Evolutionary conservation across 2,888 invertebrate genomes (phyloP).

Genomic region (Strigamia crassipes): DNA sequence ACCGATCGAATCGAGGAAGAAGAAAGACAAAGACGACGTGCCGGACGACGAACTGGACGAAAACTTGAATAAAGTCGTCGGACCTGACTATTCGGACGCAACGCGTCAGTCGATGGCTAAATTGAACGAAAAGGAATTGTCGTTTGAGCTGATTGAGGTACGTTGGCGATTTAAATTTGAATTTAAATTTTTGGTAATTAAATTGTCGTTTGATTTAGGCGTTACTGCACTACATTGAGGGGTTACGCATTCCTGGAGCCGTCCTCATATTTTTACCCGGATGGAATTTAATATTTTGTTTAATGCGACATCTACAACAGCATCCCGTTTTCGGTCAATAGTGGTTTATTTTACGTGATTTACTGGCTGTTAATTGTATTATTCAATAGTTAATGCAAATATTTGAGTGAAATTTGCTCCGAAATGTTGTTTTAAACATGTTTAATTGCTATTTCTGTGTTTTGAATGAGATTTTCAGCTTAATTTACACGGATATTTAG

Average conservation of each 20-base stretch:
- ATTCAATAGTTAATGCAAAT: too few relatives aligned
- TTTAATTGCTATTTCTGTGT: too few relatives aligned
- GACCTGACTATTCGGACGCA: conserved; percentile 58
- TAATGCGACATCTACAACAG: conserved; percentile 81
- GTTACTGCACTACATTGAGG: conserved; percentile 64
- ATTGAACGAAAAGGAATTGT: conserved; percentile 87
- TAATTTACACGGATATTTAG: too few relatives aligned
- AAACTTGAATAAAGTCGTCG: conserved; percentile 69
- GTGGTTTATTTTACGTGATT: not conserved
- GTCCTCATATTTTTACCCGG: conserved; percentile 93
- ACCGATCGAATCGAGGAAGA: conserved; percentile 73
- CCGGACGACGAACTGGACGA: conserved; percentile 64
- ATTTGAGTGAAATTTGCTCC: not conserved
- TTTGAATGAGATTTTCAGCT: too few relatives aligned
- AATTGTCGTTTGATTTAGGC: conserved; percentile 59
- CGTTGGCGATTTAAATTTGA: too few relatives aligned
- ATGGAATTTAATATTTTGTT: conserved; percentile 93
- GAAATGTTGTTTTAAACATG: not conserved
- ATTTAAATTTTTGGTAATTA: not conserved
- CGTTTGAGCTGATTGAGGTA: conserved; percentile 87
- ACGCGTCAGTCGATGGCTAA: conserved; percentile 74
- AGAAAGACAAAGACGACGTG: conserved; percentile 67
- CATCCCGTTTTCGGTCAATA: conserved; percentile 72
- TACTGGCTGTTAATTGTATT: too few relatives aligned
- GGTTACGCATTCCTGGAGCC: conserved; percentile 73